phyloP scores from a whole-genome alignment of 1,140 invertebrate species.

The Cotesia glomerata region DNA sequence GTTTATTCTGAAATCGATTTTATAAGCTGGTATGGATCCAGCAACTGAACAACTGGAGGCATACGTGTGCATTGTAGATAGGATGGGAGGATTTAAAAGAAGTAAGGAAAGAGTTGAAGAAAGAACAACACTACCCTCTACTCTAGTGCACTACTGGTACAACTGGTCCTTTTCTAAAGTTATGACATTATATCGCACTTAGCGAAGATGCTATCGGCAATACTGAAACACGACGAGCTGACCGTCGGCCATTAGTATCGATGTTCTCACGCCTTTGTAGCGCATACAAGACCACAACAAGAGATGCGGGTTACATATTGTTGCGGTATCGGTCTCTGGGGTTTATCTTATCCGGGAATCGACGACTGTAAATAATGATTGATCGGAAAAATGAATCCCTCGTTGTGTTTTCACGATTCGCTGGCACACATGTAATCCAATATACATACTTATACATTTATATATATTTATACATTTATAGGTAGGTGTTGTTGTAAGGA shows the following conservation, averaged over 20 bases:
- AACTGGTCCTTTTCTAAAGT: constrained; percentile 46
- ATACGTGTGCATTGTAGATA: too few relatives aligned
- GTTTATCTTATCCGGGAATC: constrained; percentile 26
- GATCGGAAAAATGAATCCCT: constrained; percentile 32
- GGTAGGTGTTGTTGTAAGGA: too few relatives aligned
- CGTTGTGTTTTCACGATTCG: constrained; percentile 6
- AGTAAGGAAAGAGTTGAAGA: too few relatives aligned
- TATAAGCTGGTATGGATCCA: too few relatives aligned
- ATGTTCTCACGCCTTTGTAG: constrained; percentile 54
- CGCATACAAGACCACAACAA: constrained; percentile 9
- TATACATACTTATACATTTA: too few relatives aligned
- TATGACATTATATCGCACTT: constrained; percentile 56
- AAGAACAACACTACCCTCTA: not conserved
- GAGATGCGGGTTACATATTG: constrained; percentile 25
- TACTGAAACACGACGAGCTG: constrained; percentile 49
- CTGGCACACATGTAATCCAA: too few relatives aligned
- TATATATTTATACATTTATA: too few relatives aligned
- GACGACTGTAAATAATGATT: constrained; percentile 48
- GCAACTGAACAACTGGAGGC: too few relatives aligned
- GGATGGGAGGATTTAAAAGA: too few relatives aligned
- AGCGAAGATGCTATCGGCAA: constrained; percentile 50
- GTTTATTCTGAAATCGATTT: too few relatives aligned
- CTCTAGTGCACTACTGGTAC: not conserved
- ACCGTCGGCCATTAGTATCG: constrained; percentile 54
- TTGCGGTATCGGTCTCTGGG: constrained; percentile 1